Evolutionary conservation across 1,140 invertebrate genomes (phyloP), one percentile per base, ranked within the genome.

Genomic region (Lutraria rhynchaena): DNA sequence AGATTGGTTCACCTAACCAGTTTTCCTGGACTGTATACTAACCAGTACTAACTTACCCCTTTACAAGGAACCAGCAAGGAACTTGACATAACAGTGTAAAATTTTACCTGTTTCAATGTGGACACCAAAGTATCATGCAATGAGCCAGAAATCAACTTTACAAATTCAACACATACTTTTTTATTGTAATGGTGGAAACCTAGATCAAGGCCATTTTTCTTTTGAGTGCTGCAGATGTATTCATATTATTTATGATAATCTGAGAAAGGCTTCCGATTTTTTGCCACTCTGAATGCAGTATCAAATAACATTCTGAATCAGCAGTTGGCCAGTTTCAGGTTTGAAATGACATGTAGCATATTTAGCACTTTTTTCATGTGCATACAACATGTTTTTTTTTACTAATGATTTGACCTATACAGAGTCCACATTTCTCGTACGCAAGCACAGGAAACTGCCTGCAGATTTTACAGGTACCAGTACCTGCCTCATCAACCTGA

Each of bases 361-460:
- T 44, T 67, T 67, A n/a, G 61, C 31, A 44, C 65, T 53, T 70
- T 70, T 70, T 51, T 49, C 27, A 70, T 70, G 41, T 7, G 65
- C 35, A 65, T 51, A 2, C 15, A 70, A 24, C 13, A 46, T 70
- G 46, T 70, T 46, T 49, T n/a, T n/a, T 70, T 49, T 46, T 49
- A 29, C n/a, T 70, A 5, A 51, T 11, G 4, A 33, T 4, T 33
- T 51, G 7, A 13, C 46, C 65, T 3, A 70, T 70, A n/a, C 33
- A 65, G 2, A 65, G n/a, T 19, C 61, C 31, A 44, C 35, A 65
- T 65, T 65, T 65, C n/a, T 3, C 11, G 13, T 65, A 31, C 5
- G 7, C 57, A 13, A 58, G 19, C 24, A 58, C 2, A 58, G 57
- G 57, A 31, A 58, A 58, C 33, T 58, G 57, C 29, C 57, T 15